Percentiles rank a stretch among this genome's conserved stretches.
Conservation (phyloP, 2,888 invertebrate species). For the Noctua pronuba region DNA sequence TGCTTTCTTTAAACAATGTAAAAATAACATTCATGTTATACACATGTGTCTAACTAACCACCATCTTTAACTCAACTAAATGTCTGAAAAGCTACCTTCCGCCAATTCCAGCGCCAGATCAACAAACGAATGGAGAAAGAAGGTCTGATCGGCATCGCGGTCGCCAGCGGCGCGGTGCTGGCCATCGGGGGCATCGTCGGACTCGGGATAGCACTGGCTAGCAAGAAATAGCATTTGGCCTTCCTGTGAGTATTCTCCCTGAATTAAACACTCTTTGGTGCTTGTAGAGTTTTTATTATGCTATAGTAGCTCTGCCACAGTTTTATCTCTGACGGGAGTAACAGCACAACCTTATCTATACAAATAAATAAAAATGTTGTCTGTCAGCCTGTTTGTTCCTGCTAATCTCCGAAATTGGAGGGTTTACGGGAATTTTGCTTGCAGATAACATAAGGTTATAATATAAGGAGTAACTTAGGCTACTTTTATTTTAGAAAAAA, state of each 20-base stretch:
- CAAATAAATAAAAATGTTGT: too few species aligned
- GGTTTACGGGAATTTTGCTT: too few species aligned
- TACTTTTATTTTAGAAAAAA: too few species aligned
- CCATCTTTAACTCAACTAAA: background rate
- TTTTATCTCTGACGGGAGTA: background rate
- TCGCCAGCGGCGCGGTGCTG: conserved; percentile 96
- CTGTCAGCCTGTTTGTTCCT: too few species aligned
- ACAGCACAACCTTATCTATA: background rate
- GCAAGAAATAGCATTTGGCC: conserved; percentile 88
- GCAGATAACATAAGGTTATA: too few species aligned
- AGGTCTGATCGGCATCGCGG: conserved; percentile 96
- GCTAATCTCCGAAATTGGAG: too few species aligned
- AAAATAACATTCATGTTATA: background rate
- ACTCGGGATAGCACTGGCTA: conserved; percentile 94
- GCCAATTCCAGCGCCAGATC: conserved; percentile 93
- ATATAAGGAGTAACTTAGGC: too few species aligned
- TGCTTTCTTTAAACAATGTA: background rate
- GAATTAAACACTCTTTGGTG: conserved; percentile 1
- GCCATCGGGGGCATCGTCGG: conserved; percentile 96
- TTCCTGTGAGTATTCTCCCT: conserved; percentile 79
- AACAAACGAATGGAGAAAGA: conserved; percentile 98
- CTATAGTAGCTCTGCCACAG: background rate
- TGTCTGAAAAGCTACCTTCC: background rate
- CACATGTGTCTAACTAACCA: background rate
- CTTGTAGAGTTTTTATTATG: conserved; percentile 2